These are phyloP conservation scores for Syngnathus typhle DNA, from an alignment of 2,113 vertebrate genomes.

Conservation along the genomic window DNA sequence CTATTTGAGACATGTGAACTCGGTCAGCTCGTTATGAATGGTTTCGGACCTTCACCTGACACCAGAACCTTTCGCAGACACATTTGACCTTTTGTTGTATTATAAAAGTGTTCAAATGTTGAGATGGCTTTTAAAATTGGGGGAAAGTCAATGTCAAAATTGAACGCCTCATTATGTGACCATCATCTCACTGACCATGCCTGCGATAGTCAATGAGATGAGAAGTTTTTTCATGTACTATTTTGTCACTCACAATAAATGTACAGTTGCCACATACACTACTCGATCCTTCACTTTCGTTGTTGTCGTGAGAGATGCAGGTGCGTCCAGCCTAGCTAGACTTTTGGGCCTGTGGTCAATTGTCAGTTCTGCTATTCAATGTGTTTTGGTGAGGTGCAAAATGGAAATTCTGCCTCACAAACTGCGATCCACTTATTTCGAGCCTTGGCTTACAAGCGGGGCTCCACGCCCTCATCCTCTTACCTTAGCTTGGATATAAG, in stretches of 20 bases:
- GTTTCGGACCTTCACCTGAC: conserved; percentile 27
- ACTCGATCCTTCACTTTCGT: too few species aligned
- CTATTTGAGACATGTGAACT: conserved; percentile 34
- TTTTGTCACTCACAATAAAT: neutral
- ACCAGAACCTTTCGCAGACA: conserved; percentile 27
- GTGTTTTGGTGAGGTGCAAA: too few species aligned
- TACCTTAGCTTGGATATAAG: too few species aligned
- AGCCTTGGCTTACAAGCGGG: too few species aligned
- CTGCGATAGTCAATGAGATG: neutral
- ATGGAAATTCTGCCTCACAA: too few species aligned
- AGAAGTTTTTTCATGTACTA: neutral
- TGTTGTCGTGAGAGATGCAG: too few species aligned
- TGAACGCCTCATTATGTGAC: conserved; percentile 14
- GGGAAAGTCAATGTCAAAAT: conserved; percentile 10
- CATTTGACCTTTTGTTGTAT: conserved; percentile 55
- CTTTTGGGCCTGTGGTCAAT: too few species aligned
- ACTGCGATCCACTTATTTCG: too few species aligned
- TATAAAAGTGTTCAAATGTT: conserved; percentile 39
- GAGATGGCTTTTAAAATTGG: conserved; percentile 35
- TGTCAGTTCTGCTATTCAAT: too few species aligned
- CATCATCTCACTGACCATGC: neutral
- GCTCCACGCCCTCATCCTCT: too few species aligned
- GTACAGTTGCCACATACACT: too few species aligned
- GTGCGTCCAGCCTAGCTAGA: too few species aligned
- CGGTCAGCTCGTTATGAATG: conserved; percentile 40